Percentiles rank a stretch among this genome's conserved stretches.
These are phyloP conservation scores for Gymnoscopelus microlampas DNA, from an alignment of 2,797 vertebrate species.

Conservation along the genomic window DNA sequence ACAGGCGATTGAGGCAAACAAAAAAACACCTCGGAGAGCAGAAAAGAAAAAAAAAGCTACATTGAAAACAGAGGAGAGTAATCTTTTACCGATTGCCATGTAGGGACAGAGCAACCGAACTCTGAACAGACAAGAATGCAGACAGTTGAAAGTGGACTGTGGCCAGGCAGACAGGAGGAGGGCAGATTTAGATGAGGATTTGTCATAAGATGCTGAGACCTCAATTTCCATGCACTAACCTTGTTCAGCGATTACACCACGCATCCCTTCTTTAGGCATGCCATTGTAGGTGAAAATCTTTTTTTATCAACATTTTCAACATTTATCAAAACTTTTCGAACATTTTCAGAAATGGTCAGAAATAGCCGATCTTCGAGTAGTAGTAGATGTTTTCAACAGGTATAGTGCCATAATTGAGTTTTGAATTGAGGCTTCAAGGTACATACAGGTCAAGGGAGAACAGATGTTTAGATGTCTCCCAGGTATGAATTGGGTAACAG, in stretches of 20 bases:
- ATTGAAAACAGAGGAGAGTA: neutral
- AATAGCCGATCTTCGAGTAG: no score
- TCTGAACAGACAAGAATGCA: neutral
- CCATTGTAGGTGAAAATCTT: no score
- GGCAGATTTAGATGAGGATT: neutral
- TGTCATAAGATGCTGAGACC: no score
- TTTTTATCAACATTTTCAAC: no score
- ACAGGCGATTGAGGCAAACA: no score
- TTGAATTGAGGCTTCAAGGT: neutral
- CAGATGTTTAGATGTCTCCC: neutral
- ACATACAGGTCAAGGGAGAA: neutral
- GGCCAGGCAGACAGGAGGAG: neutral
- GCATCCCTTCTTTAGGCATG: no score
- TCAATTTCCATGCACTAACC: no score
- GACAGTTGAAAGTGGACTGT: neutral
- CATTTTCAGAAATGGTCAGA: no score
- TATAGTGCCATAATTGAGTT: neutral
- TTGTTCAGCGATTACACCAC: no score
- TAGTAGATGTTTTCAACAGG: no score
- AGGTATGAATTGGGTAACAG: neutral
- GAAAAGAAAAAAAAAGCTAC: neutral
- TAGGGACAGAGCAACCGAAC: neutral
- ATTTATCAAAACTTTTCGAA: no score
- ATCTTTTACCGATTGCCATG: neutral
- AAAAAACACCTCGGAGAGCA: no score